Evolutionary conservation across 2,113 vertebrate genomes (phyloP).

Genomic region (Rattus rattus): DNA sequence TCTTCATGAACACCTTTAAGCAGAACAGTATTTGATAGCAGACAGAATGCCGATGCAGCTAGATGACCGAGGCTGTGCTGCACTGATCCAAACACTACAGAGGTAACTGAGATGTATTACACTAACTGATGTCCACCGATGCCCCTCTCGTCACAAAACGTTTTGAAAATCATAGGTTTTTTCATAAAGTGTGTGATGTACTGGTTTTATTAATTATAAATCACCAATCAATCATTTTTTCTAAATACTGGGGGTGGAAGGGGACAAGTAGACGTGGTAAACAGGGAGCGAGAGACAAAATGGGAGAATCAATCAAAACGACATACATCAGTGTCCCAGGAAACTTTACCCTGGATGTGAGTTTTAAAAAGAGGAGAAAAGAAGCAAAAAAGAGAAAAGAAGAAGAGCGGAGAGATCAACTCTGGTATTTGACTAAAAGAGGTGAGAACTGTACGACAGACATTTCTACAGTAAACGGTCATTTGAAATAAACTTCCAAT

Average conservation of each 20-base stretch:
- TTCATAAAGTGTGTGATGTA: constrained; percentile 7
- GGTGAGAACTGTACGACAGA: background rate
- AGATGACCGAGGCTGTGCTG: background rate
- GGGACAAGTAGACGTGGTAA: background rate
- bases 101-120: background rate
- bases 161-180: constrained; percentile 14
- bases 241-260: background rate
- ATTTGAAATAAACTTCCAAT: background rate
- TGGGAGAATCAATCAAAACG: background rate
- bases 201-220: constrained; percentile 33
- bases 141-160: background rate
- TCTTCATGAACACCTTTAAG: background rate
- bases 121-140: background rate
- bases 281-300: background rate
- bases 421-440: background rate
- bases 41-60: constrained; percentile 24
- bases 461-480: background rate
- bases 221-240: background rate
- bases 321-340: background rate
- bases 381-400: background rate
- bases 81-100: background rate
- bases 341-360: background rate
- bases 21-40: constrained; percentile 7
- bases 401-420: background rate
- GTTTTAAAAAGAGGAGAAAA: background rate